Base-by-base conservation (phyloP, 2,888 invertebrate genomes). In the Bombyx huttoni region DNA sequence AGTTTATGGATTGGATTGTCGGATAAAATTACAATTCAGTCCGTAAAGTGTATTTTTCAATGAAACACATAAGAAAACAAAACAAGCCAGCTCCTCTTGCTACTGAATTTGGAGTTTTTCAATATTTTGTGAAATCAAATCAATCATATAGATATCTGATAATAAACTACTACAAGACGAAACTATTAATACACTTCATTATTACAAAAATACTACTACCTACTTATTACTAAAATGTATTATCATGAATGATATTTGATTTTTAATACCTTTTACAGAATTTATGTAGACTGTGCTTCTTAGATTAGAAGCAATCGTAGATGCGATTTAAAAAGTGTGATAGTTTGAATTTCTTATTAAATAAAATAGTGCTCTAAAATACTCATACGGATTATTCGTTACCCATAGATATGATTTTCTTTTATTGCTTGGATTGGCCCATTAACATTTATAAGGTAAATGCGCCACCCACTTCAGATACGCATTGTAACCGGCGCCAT, bases 161-260 rank as follows among this genome's bases (percentile, higher is more conserved):
- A n/a, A 40, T 40, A 40, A 24, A 5, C 3, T 24, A 24, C 24
- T 24, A 24, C 24, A 24, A 2, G 24, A 24, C 3, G 24, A 24
- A 24, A 8, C 40, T 12, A 40, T 40, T n/a, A n/a, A n/a, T 40
- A 40, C 12, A 40, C 12, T 40, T 49, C 47, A 55, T 73, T 74
- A 76, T 81, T 85, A 84, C 73, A 86, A 85, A 86, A 84, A 85
- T 85, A 86, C 76, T 75, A 75, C n/a, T n/a, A n/a, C n/a, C 78
- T 78, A 82, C 79, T 75, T 80, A 81, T 67, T 64, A 65, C 73
- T 80, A 81, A 67, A 63, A 70, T 73, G 63, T 77, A 77, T 75
- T 71, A 75, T 77, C 76, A 75, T 73, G 73, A 75, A 77, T 73
- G 70, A 77, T 74, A 68, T 70, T 71, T 70, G 73, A 62, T 69